phyloP scores from a whole-genome alignment of 2,797 vertebrate species.

The Poecilia gillii region DNA sequence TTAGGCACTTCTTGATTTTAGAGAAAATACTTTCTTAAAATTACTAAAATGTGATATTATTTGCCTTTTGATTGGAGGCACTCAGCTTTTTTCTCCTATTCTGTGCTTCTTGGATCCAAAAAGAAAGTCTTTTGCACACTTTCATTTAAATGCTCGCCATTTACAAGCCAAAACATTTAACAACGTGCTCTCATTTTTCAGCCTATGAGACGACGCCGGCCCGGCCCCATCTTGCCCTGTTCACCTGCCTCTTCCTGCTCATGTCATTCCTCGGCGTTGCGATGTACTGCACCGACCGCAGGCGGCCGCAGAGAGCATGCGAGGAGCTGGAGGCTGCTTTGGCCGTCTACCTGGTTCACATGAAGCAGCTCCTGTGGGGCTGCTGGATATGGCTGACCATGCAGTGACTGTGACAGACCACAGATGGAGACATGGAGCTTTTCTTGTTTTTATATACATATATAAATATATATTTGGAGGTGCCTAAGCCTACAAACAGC shows the following conservation, averaged over 20 bases:
- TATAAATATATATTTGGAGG: conserved; percentile 42
- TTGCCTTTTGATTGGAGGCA: background rate
- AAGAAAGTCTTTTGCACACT: background rate
- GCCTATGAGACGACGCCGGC: conserved; percentile 82
- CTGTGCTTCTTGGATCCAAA: background rate
- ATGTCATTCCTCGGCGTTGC: conserved; percentile 84
- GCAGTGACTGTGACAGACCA: conserved; percentile 78
- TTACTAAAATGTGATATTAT: background rate
- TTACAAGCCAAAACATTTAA: conserved; percentile 53
- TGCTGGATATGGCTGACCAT: conserved; percentile 89
- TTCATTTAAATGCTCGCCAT: conserved; percentile 35
- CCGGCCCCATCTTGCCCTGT: conserved; percentile 82
- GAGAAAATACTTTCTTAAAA: background rate
- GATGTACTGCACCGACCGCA: conserved; percentile 84
- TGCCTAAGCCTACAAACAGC: conserved; percentile 56
- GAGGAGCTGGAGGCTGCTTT: conserved; percentile 86
- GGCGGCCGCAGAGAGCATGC: conserved; percentile 79
- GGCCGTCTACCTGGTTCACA: conserved; percentile 82
- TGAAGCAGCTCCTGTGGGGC: conserved; percentile 85
- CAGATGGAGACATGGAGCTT: conserved; percentile 51
- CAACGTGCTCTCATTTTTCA: conserved; percentile 36
- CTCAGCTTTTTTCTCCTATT: background rate
- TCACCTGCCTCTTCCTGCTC: conserved; percentile 85
- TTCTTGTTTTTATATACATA: conserved; percentile 19
- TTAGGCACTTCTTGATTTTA: background rate